phyloP scores from a whole-genome alignment of 2,797 vertebrate genomes.

The Rhodeus uyekii region DNA sequence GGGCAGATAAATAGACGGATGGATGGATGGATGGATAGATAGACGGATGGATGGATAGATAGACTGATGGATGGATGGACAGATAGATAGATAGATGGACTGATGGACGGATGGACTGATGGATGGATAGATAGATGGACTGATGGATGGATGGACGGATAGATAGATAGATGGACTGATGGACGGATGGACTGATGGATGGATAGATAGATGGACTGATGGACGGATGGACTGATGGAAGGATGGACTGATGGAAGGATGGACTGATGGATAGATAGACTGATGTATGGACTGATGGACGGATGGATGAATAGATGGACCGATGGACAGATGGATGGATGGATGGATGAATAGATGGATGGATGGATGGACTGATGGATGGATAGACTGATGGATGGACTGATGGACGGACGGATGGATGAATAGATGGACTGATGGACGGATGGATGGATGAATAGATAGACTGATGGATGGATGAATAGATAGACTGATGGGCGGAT shows the following conservation, averaged over 20 bases:
- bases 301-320: background rate
- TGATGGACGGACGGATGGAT: background rate
- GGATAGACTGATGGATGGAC: background rate
- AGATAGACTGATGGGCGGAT: no score
- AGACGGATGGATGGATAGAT: background rate
- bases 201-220: background rate
- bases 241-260: rapidly evolving
- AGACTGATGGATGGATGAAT: background rate
- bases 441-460: background rate
- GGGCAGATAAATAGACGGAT: rapidly evolving
- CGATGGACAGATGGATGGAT: no score
- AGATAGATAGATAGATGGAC: background rate
- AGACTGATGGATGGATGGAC: background rate
- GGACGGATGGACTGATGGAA: background rate
- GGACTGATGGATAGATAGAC: rapidly evolving
- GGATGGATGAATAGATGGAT: no score
- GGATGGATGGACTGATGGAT: background rate
- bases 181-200: background rate
- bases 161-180: background rate
- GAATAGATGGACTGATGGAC: background rate
- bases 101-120: rapidly evolving
- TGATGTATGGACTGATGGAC: background rate
- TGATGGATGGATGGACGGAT: background rate
- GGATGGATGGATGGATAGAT: rapidly evolving
- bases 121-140: background rate